Conservation (phyloP, 2,797 vertebrate genomes). For the Lagothrix lagotricha region DNA sequence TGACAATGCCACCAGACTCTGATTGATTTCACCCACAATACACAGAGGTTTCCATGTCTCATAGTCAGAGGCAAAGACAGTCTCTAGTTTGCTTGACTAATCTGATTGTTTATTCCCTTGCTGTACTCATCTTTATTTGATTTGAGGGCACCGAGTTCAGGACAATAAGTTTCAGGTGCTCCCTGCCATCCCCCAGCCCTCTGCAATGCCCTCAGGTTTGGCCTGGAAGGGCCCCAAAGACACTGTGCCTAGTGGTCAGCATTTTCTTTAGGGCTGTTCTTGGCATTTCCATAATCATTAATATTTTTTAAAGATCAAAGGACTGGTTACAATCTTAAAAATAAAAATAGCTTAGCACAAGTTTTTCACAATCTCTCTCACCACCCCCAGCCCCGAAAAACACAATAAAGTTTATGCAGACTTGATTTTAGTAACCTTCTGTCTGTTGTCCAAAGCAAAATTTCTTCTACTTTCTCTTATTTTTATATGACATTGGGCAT, state of each 20-base stretch:
- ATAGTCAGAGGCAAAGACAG: conserved; percentile 4
- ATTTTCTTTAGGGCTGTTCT: not conserved
- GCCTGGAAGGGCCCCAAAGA: not conserved
- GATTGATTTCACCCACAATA: conserved; percentile 35
- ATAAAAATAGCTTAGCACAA: not conserved
- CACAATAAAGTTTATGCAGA: not conserved
- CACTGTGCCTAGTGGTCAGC: not conserved
- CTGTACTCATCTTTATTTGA: conserved; percentile 26
- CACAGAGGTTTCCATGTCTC: not conserved
- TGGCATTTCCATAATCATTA: not conserved
- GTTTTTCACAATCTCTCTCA: not conserved
- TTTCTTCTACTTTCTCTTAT: not conserved
- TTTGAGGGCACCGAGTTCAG: not conserved
- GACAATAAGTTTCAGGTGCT: not conserved
- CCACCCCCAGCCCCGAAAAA: not conserved
- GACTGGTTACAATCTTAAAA: not conserved
- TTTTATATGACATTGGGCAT: not conserved
- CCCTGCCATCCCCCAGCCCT: not conserved
- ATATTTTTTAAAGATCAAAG: conserved; percentile 9
- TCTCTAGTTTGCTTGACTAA: conserved; percentile 9
- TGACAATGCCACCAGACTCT: conserved; percentile 58
- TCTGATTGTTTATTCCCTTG: not conserved
- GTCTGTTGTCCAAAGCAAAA: not conserved
- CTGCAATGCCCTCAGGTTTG: not conserved
- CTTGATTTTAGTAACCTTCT: not conserved